A percentile compares a stretch with the other conserved stretches of the same genome.
These are phyloP conservation scores for Cynodonichthys magdalenae DNA, from an alignment of 2,797 vertebrate species.

Conservation along the genomic window DNA sequence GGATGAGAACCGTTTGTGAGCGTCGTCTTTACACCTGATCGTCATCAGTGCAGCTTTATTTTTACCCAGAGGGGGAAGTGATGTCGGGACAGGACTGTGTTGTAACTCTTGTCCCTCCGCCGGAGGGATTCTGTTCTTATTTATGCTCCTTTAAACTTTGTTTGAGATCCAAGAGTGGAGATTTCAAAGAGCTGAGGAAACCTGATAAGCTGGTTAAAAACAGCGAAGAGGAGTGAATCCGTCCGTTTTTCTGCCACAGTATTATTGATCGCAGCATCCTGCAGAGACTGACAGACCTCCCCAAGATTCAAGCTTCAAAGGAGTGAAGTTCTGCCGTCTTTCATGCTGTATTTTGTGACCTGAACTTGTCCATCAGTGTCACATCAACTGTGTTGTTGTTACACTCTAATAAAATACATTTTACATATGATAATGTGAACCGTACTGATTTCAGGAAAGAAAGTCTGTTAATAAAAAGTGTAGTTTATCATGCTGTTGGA, in stretches of 20 bases:
- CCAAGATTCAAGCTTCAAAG: conserved; percentile 2
- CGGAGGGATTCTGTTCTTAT: conserved; percentile 30
- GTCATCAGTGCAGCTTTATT: conserved; percentile 2
- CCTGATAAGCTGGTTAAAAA: conserved; percentile 12
- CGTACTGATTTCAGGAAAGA: not conserved
- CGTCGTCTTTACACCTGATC: not conserved
- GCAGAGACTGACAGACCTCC: conserved; percentile 21
- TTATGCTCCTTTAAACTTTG: conserved; percentile 40
- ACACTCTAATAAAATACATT: conserved; percentile 60
- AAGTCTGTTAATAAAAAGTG: too few relatives aligned
- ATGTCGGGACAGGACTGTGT: conserved; percentile 19
- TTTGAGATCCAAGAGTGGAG: conserved; percentile 14
- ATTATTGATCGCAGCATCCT: conserved; percentile 8
- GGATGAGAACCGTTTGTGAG: conserved; percentile 1
- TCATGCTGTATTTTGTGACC: conserved; percentile 27
- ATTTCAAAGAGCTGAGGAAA: conserved; percentile 29
- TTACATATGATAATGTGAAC: conserved; percentile 22
- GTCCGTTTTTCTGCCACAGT: conserved; percentile 21
- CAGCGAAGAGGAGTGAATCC: conserved; percentile 19
- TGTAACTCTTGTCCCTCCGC: conserved; percentile 16
- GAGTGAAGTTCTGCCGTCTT: conserved; percentile 11
- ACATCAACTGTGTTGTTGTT: conserved; percentile 23
- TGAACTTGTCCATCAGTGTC: conserved; percentile 32
- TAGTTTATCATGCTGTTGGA: not conserved
- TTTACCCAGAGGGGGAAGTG: conserved; percentile 13